Evolutionary conservation across 2,888 invertebrate species (phyloP), one percentile per base, ranked within the genome.

Genomic region (Horisme vitalbata): DNA sequence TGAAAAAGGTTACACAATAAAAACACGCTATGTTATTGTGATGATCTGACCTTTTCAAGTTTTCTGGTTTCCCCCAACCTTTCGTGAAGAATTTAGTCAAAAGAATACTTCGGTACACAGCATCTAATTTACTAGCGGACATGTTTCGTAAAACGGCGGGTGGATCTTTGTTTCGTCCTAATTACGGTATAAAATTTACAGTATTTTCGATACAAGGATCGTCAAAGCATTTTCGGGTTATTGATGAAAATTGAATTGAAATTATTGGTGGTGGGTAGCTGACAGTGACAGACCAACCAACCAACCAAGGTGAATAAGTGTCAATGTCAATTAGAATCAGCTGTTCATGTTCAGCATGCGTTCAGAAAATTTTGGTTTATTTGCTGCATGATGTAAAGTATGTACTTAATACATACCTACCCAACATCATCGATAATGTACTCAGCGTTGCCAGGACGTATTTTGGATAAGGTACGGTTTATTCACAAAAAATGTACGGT

Each of bases 51-150:
- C 95, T 94, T 83, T 94, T 93, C 45, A 99, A 91, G 79, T 96
- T 95, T 67, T 97, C 96, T 13, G 98, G 97, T 73, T 95, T 94
- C 4, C 99, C 99, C 99, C 99, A 99, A 66, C 98, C 98, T 90
- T 97, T 96, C 1, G 95, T 96, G 74, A 99, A 99, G 80, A 98
- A 97, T 81, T 95, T 96, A 1, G 96, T 95, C 45, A 97, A 89
- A 44, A 98, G 91, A 71, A 98, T 91, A 75, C 95, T 95, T 59
- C 98, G 92, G 77, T 97, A 98, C 38, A 96, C 90, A 50, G 94
- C 93, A 78, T 96, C 96, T 65, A 96, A 83, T 67, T 87, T 92
- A 66, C 92, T 92, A 44, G 91, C 82, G 56, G 92, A 90, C 92
- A 92, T 92, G 67, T 71, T 87, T 67, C 56, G 45, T 57, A 41